Percentiles rank a stretch among this genome's conserved stretches.
phyloP scores from a whole-genome alignment of 2,113 vertebrate species.

The Clarias batrachus region DNA sequence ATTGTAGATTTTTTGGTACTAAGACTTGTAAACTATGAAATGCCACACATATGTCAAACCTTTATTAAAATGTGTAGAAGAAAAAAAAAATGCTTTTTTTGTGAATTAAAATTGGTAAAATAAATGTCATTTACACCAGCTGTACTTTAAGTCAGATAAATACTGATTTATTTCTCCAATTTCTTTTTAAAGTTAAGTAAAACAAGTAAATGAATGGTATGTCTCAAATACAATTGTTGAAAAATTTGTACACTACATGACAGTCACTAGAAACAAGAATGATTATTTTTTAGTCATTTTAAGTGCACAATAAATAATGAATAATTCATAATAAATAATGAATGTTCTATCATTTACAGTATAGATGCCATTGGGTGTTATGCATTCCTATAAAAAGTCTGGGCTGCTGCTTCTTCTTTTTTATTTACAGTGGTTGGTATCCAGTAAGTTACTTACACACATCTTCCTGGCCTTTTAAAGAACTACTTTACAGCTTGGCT shows the following conservation, averaged over 20 bases:
- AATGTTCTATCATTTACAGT: neutral
- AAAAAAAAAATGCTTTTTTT: neutral
- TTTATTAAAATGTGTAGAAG: conserved; percentile 7
- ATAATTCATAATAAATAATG: neutral
- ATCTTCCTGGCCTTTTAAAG: too few relatives aligned
- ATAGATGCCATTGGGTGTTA: neutral
- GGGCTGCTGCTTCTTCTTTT: too few relatives aligned
- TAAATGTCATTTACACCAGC: neutral
- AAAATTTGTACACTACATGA: neutral
- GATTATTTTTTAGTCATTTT: neutral
- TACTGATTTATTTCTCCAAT: neutral
- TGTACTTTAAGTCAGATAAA: neutral
- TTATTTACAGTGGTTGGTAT: too few relatives aligned
- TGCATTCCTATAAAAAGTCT: neutral
- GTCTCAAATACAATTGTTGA: neutral
- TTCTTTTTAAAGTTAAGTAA: neutral
- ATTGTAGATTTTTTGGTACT: neutral
- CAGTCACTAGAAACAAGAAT: neutral
- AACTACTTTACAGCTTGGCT: too few relatives aligned
- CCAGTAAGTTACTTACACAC: too few relatives aligned
- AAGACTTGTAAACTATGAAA: neutral
- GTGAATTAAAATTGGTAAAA: neutral
- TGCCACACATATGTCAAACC: conserved; percentile 3
- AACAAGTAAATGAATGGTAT: neutral
- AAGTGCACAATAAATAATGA: neutral